Evolutionary conservation across 2,797 vertebrate species (phyloP).

Genomic region (Enteromius viviparus): DNA sequence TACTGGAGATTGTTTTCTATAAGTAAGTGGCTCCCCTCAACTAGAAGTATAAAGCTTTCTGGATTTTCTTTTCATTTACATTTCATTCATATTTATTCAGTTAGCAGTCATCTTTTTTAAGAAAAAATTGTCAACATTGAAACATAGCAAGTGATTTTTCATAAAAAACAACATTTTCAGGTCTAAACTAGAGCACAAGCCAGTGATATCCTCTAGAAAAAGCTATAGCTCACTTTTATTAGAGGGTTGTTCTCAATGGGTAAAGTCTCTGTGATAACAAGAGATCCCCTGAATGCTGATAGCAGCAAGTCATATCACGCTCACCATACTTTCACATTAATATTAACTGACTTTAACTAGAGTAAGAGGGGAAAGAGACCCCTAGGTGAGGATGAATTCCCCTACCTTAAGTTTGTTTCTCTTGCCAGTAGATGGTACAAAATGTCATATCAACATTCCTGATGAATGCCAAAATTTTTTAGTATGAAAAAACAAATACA

Average conservation of each 20-base stretch:
- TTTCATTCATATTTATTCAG: background rate
- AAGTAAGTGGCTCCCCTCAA: too few relatives aligned
- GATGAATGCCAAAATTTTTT: too few relatives aligned
- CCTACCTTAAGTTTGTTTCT: background rate
- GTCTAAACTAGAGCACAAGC: background rate
- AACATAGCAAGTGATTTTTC: background rate
- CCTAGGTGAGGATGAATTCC: background rate
- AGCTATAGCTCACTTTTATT: background rate
- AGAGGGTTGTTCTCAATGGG: background rate
- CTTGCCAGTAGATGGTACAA: background rate
- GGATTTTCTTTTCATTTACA: background rate
- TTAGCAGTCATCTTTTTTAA: background rate
- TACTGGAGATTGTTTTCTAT: too few relatives aligned
- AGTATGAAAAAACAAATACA: background rate
- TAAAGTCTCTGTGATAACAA: slow-evolving; percentile 11
- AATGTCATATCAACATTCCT: too few relatives aligned
- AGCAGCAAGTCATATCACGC: background rate
- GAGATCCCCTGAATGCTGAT: background rate
- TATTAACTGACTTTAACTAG: background rate
- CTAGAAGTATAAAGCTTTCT: too few relatives aligned
- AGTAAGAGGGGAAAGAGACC: background rate
- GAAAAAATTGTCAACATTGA: background rate
- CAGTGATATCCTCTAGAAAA: background rate
- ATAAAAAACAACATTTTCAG: background rate
- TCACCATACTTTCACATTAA: background rate